phyloP scores from a whole-genome alignment of 2,113 vertebrate genomes.

The Athene noctua region DNA sequence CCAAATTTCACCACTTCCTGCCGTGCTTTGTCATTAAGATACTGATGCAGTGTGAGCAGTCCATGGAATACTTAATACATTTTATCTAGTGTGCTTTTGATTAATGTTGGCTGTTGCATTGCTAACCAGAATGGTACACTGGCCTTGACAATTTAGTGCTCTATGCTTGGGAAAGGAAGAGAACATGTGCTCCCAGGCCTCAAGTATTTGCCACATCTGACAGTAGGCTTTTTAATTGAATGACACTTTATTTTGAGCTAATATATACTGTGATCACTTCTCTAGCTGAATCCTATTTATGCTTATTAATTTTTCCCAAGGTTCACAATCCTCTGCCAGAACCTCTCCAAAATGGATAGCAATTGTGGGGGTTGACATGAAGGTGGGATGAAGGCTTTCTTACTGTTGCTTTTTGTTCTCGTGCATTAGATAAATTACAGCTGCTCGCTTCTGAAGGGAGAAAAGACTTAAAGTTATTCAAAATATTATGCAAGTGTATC shows the following conservation, averaged over 20 bases:
- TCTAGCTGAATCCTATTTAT: neutral
- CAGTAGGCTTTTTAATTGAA: neutral
- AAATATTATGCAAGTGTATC: neutral
- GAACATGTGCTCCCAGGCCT: neutral
- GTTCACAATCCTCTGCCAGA: neutral
- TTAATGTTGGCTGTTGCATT: neutral
- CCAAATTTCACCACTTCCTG: neutral
- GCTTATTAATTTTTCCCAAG: neutral
- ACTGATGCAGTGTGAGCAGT: too few relatives aligned
- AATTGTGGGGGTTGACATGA: neutral
- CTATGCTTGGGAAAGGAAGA: neutral
- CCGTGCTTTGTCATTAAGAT: neutral
- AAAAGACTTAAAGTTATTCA: neutral
- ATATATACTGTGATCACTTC: neutral
- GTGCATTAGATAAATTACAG: neutral
- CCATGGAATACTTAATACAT: neutral
- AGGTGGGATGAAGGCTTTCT: neutral
- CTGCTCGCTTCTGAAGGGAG: neutral
- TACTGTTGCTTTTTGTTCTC: neutral
- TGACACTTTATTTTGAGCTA: neutral
- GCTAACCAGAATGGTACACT: neutral
- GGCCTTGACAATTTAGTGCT: neutral
- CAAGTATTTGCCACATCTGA: neutral
- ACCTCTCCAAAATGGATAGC: neutral
- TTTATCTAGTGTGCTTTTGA: neutral